Conservation (phyloP, 2,113 vertebrate genomes). For the Aspidoscelis tigris region DNA sequence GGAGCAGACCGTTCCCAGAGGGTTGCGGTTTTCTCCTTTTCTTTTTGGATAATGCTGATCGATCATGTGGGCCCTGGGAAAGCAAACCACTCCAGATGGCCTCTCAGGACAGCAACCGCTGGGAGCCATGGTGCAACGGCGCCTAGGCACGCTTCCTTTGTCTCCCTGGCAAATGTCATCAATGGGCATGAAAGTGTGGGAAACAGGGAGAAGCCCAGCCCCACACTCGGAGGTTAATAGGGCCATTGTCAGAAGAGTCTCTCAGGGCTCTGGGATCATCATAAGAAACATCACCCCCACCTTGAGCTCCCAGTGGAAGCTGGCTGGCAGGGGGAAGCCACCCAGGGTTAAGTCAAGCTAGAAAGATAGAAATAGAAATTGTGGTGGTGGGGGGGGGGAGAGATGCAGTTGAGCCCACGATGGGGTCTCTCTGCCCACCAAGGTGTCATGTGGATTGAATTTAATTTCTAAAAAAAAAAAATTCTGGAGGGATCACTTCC, state of each 20-base stretch:
- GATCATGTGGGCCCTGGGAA: conserved; percentile 75
- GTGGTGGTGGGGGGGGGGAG: no score
- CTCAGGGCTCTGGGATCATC: conserved; percentile 67
- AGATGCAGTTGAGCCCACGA: no score
- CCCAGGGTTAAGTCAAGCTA: conserved; percentile 12
- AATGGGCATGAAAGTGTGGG: conserved; percentile 88
- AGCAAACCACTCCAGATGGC: conserved; percentile 85
- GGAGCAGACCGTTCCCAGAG: conserved; percentile 72
- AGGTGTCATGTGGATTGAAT: no score
- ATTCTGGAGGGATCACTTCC: no score
- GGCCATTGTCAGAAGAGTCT: conserved; percentile 66
- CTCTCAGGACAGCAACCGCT: conserved; percentile 70
- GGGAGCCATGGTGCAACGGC: conserved; percentile 81
- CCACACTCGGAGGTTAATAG: conserved; percentile 79
- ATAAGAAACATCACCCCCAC: conserved; percentile 63
- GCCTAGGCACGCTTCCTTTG: conserved; percentile 93
- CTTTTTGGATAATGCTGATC: conserved; percentile 67
- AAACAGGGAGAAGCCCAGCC: conserved; percentile 84
- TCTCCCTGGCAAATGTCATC: conserved; percentile 75
- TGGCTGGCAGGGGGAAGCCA: conserved; percentile 42
- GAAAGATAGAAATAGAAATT: no score
- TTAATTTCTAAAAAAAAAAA: no score
- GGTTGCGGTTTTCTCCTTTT: conserved; percentile 16
- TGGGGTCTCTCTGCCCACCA: no score
- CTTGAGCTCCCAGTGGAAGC: conserved; percentile 8